A percentile compares a stretch with the other conserved stretches of the same genome.
These are phyloP conservation scores for Odontomachus brunneus DNA, from an alignment of 1,140 invertebrate species.

Conservation along the genomic window DNA sequence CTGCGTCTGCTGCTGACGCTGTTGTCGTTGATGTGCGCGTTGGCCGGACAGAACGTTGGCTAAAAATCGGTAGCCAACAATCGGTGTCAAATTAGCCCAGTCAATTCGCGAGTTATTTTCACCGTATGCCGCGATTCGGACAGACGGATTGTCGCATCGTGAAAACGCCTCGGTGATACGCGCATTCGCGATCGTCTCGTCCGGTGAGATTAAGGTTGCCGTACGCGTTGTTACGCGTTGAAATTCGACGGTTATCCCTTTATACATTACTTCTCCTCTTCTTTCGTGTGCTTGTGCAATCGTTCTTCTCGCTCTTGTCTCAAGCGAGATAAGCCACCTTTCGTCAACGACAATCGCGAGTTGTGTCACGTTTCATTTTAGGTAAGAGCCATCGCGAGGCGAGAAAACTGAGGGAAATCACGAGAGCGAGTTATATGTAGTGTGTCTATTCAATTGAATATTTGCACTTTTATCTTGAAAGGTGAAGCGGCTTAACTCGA, in stretches of 20 bases:
- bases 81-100: constrained; percentile 22
- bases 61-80: constrained; percentile 29
- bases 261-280: constrained; percentile 17
- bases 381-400: no score
- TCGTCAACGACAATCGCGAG: no score
- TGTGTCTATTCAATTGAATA: no score
- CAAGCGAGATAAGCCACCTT: no score
- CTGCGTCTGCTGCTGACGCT: constrained; percentile 67
- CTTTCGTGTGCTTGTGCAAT: not conserved
- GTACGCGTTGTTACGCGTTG: not conserved
- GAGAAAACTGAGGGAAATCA: no score
- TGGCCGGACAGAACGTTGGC: not conserved
- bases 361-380: no score
- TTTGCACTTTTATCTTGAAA: no score
- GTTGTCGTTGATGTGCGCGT: not conserved
- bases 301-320: not conserved
- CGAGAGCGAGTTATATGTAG: no score
- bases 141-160: constrained; percentile 1
- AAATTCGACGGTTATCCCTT: constrained; percentile 1
- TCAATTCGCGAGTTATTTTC: not conserved
- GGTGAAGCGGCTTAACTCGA: no score
- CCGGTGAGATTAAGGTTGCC: not conserved
- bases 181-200: constrained; percentile 3
- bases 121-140: not conserved
- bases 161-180: not conserved